Conservation (phyloP, 2,797 vertebrate genomes). For the Coregonus suidteri region DNA sequence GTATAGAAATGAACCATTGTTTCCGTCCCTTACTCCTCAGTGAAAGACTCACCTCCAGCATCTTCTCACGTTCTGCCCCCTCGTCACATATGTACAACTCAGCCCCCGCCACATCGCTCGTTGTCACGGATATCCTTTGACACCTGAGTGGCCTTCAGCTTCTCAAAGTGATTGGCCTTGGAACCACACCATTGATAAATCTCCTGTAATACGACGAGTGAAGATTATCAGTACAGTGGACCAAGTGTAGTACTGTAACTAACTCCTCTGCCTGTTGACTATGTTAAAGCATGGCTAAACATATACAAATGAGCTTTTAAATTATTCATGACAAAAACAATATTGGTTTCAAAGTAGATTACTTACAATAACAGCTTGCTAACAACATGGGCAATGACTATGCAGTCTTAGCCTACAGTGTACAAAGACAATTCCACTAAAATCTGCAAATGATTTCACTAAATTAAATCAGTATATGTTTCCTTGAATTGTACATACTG, state of each 20-base stretch:
- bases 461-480: background rate
- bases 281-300: background rate
- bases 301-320: background rate
- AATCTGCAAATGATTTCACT: too few species aligned
- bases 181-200: constrained; percentile 89
- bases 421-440: background rate
- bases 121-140: constrained; percentile 87
- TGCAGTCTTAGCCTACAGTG: too few species aligned
- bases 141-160: constrained; percentile 83
- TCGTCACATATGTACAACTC: constrained; percentile 58
- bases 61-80: constrained; percentile 58
- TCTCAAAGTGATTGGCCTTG: constrained; percentile 81
- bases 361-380: background rate
- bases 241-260: constrained; percentile 15
- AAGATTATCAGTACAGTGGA: background rate
- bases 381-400: too few species aligned
- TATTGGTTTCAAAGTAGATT: background rate
- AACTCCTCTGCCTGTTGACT: background rate
- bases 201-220: constrained; percentile 64
- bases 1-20: too few species aligned
- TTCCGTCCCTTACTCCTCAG: background rate
- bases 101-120: constrained; percentile 83
- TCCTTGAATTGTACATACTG: too few species aligned
- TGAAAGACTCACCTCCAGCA: constrained; percentile 56
- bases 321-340: background rate